These are phyloP conservation scores for Helarctos malayanus DNA, from an alignment of 2,797 vertebrate genomes.

Conservation along the genomic window DNA sequence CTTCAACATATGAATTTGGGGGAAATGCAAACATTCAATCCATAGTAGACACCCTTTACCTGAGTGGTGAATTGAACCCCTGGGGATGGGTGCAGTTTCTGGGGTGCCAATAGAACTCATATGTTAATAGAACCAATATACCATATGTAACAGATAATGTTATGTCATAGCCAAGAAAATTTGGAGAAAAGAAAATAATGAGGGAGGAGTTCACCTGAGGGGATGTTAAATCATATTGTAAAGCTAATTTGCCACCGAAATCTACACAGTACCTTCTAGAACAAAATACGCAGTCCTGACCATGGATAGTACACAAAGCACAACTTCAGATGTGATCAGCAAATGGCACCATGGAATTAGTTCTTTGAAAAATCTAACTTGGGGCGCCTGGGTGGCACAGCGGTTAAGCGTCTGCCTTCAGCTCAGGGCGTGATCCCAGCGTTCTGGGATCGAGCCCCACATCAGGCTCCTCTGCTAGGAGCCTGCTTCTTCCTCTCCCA, in stretches of 20 bases:
- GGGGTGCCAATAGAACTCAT: neutral
- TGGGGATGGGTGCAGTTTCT: neutral
- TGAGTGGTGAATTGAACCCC: neutral
- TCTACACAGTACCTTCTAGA: neutral
- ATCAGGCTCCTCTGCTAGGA: too few species aligned
- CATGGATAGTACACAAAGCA: neutral
- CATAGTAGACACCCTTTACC: neutral
- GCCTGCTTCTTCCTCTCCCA: too few species aligned
- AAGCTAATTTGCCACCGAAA: neutral
- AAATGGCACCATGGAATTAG: neutral
- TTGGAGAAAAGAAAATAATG: neutral
- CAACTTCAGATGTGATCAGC: neutral
- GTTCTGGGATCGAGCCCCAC: too few species aligned
- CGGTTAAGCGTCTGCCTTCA: too few species aligned
- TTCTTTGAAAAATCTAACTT: neutral
- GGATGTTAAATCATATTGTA: neutral
- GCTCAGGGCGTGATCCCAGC: too few species aligned
- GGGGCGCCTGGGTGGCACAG: too few species aligned
- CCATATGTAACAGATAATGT: neutral
- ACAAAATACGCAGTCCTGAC: neutral
- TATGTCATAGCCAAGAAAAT: neutral
- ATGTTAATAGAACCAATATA: neutral
- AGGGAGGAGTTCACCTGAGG: neutral
- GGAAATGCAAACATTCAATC: neutral
- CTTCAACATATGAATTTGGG: neutral